A percentile compares a stretch with the other conserved stretches of the same genome.
These are phyloP conservation scores for Rhabdomys pumilio DNA, from an alignment of 2,797 vertebrate genomes.

Conservation along the genomic window DNA sequence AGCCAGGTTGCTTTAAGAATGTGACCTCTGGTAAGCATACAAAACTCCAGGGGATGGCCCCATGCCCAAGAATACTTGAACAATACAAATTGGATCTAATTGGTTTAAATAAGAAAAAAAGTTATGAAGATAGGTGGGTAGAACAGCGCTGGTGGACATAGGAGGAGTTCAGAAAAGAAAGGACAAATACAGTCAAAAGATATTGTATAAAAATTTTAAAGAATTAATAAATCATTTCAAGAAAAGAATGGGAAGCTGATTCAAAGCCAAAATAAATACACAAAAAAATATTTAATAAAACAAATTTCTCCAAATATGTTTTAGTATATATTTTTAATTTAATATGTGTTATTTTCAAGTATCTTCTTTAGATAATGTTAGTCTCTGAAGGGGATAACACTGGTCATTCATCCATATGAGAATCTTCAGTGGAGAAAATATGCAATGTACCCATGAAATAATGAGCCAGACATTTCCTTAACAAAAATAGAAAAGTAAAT, in stretches of 20 bases:
- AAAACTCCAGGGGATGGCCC: background rate
- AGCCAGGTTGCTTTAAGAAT: background rate
- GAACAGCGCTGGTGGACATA: background rate
- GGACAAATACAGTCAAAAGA: background rate
- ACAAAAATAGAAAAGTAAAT: slow-evolving; percentile 7
- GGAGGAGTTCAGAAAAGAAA: background rate
- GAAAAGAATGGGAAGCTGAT: background rate
- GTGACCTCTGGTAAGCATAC: background rate
- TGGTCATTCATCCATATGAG: background rate
- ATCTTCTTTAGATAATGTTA: background rate
- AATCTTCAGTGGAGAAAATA: background rate
- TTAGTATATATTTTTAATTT: background rate
- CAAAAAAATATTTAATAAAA: background rate
- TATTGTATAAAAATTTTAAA: background rate
- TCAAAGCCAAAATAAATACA: background rate
- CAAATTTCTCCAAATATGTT: background rate
- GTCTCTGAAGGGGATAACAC: background rate
- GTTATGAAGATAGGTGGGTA: background rate
- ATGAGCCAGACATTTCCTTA: background rate
- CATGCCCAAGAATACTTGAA: background rate
- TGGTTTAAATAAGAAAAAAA: background rate
- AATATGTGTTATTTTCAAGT: background rate
- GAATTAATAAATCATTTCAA: background rate
- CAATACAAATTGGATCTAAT: background rate
- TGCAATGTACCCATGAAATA: background rate